phyloP scores from a whole-genome alignment of 2,113 vertebrate species.

The Mormoops blainvillei region DNA sequence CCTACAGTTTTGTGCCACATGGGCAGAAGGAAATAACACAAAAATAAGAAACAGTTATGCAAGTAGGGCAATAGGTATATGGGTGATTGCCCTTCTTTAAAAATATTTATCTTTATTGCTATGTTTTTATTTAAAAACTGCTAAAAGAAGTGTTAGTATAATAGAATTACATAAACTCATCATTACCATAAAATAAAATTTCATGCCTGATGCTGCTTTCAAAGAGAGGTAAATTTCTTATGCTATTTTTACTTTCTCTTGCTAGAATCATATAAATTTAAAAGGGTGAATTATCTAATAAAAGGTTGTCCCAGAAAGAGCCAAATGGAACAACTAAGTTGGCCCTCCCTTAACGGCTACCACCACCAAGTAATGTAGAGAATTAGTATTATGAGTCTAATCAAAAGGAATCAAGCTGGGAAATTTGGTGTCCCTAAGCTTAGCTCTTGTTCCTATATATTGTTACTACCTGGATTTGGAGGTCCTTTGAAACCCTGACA shows the following conservation, averaged over 20 bases:
- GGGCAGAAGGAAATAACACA: neutral
- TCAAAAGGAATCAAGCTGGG: neutral
- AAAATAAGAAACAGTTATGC: neutral
- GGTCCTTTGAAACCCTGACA: neutral
- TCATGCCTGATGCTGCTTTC: constrained; percentile 10
- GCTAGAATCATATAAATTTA: constrained; percentile 1
- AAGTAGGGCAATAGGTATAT: neutral
- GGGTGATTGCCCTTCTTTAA: neutral
- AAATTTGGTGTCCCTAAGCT: neutral
- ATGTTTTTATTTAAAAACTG: neutral
- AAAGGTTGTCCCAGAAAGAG: neutral
- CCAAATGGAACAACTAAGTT: neutral
- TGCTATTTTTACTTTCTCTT: constrained; percentile 16
- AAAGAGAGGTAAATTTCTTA: neutral
- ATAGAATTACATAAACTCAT: neutral
- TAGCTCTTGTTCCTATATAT: neutral
- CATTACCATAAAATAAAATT: constrained; percentile 31
- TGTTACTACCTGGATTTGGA: neutral
- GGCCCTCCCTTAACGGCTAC: neutral
- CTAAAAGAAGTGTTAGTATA: constrained; percentile 17
- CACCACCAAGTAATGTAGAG: neutral
- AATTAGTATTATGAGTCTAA: neutral
- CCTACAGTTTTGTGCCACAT: neutral
- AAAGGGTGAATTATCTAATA: neutral
- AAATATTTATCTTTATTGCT: neutral